phyloP scores from a whole-genome alignment of 2,797 vertebrate genomes.

The Microctenopoma stevenorrisi region DNA sequence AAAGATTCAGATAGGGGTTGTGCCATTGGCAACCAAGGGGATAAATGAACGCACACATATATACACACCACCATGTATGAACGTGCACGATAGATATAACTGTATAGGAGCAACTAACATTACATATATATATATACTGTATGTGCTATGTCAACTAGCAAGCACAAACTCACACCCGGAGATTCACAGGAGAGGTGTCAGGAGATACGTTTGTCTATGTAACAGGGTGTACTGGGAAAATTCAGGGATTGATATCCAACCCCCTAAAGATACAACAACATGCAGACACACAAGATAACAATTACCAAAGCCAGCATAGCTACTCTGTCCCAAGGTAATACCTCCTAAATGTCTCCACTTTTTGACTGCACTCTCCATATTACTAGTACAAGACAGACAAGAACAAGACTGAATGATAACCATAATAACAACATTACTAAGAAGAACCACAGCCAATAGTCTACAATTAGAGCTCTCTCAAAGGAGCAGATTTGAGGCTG shows the following conservation, averaged over 20 bases:
- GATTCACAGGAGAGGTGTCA: constrained; percentile 12
- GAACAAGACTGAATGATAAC: too few species aligned
- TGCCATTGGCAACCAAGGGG: constrained; percentile 19
- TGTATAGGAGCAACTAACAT: not conserved
- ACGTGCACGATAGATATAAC: constrained; percentile 12
- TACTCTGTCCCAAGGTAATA: constrained; percentile 10
- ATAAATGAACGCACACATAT: constrained; percentile 32
- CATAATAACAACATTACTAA: too few species aligned
- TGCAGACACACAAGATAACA: constrained; percentile 29
- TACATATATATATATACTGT: not conserved
- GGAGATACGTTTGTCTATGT: constrained; percentile 28
- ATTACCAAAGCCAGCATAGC: constrained; percentile 25
- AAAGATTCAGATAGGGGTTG: constrained; percentile 46
- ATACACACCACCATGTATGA: constrained; percentile 3
- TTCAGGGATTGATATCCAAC: constrained; percentile 42
- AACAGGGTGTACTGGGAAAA: constrained; percentile 46
- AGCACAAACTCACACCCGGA: not conserved
- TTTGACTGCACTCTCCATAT: not conserved
- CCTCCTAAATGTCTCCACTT: not conserved
- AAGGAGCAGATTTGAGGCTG: not conserved
- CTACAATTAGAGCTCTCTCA: not conserved
- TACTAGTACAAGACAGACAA: not conserved
- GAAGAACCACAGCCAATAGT: too few species aligned
- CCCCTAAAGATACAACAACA: constrained; percentile 38
- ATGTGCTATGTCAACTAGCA: not conserved